Conservation (phyloP, 2,113 vertebrate genomes). For the Anguilla japonica region DNA sequence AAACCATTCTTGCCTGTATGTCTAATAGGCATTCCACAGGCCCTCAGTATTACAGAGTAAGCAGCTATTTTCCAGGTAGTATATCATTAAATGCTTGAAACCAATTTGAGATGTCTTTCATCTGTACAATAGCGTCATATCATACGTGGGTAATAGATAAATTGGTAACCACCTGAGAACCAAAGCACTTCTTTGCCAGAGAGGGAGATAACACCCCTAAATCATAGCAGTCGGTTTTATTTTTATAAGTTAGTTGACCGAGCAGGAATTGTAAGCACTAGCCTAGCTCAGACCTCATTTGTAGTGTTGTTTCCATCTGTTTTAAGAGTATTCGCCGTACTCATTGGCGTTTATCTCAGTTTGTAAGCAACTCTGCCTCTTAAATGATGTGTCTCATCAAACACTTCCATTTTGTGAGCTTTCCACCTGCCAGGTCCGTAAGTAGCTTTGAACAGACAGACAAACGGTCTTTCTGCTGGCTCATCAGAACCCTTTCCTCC, state of each 20-base stretch:
- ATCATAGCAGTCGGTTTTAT: too few relatives aligned
- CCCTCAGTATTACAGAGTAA: background rate
- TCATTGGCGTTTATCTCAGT: too few relatives aligned
- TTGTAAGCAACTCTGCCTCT: too few relatives aligned
- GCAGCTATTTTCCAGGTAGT: background rate
- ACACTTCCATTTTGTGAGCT: background rate
- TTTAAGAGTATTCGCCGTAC: too few relatives aligned
- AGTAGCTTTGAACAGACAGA: background rate
- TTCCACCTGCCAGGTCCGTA: background rate
- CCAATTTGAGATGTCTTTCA: background rate
- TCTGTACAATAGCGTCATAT: background rate
- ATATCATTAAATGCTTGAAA: background rate
- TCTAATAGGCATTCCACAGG: background rate
- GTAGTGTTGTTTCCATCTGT: too few relatives aligned
- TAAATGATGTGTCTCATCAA: background rate
- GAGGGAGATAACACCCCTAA: too few relatives aligned
- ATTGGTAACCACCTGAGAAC: background rate
- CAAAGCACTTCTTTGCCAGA: background rate
- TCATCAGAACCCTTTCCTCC: background rate
- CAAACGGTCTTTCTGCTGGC: background rate
- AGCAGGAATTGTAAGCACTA: too few relatives aligned
- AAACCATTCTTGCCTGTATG: background rate
- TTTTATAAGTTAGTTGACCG: too few relatives aligned
- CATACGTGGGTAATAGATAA: background rate
- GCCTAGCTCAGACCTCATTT: too few relatives aligned